A percentile compares a stretch with the other conserved stretches of the same genome.
phyloP scores from a whole-genome alignment of 2,888 invertebrate genomes.

The Luffia ferchaultella region DNA sequence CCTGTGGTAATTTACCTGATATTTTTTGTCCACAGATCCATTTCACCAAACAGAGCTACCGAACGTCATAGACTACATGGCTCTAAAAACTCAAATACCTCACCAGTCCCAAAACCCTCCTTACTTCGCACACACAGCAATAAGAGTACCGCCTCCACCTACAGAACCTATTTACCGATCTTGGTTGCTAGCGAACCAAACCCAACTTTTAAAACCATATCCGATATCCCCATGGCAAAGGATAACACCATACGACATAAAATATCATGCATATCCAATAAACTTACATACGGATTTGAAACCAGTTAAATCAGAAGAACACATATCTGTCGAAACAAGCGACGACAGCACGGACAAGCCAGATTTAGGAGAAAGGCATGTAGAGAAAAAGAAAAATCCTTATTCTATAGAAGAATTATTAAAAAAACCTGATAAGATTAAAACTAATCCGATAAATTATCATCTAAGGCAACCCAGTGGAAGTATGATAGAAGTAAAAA shows the following conservation, averaged over 20 bases:
- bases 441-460: conserved; percentile 36
- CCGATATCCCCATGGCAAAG: conserved; percentile 66
- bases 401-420: conserved; percentile 88
- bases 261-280: conserved; percentile 45
- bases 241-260: conserved; percentile 61
- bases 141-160: conserved; percentile 41
- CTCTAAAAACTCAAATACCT: conserved; percentile 36
- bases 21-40: conserved; percentile 41
- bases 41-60: conserved; percentile 43
- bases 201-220: conserved; percentile 55
- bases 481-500: conserved; percentile 52
- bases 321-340: conserved; percentile 64
- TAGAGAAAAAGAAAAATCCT: conserved; percentile 75
- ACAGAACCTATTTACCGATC: conserved; percentile 48
- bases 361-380: conserved; percentile 52
- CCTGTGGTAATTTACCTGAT: too few relatives aligned
- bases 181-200: conserved; percentile 63
- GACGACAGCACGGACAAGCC: conserved; percentile 68
- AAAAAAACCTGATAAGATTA: conserved; percentile 79
- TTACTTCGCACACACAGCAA: conserved; percentile 48
- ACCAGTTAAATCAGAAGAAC: conserved; percentile 49
- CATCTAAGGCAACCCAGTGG: conserved; percentile 67
- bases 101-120: conserved; percentile 38
- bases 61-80: conserved; percentile 55
- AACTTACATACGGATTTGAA: conserved; percentile 43